Evolutionary conservation across 2,888 invertebrate genomes (phyloP), one percentile per base, ranked within the genome.

Genomic region (Ormyrus labotus): DNA sequence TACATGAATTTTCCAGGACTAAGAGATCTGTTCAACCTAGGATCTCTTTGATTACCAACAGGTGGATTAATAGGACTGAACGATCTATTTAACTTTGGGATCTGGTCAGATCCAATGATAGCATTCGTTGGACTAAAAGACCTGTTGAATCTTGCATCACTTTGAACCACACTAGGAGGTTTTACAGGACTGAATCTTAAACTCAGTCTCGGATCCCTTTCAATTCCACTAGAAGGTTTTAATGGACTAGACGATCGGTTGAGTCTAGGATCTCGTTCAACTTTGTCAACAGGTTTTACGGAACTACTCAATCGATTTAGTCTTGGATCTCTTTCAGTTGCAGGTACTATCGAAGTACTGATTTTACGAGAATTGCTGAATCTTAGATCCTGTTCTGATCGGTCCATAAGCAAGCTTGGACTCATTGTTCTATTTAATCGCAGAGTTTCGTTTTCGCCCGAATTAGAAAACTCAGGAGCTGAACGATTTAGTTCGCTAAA

Each of bases 181-280:
- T 60, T 13, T 50, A 13, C 4, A 19, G 50, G 19, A 70, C 48
- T 70, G 34, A 34, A 34, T 34, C 34, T 34, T 34, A 34, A 34
- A 34, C 34, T 34, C 5, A 74, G 5, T n/a, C 79, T 61, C 8
- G 65, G 74, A 64, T 79, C 69, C 53, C 61, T 64, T 7, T 69
- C 48, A 9, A 47, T 45, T 9, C 11, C 1, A 45, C 45, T n/a
- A 0, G 51, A 48, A 45, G 53, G 19, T 5, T 74, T 61, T 6
- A 10, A 11, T 13, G 64, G 77, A 71, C 64, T 78, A 7, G 5
- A 45, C 0, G 71, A 65, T 10, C 65, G 70, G 51, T 64, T 78
- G 0, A 78, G 47, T 48, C 69, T 69, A 5, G 63, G 48, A 61
- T 69, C 61, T 0, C 6, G 2, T 2, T 51, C 9, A 8, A 19